Evolutionary conservation across 2,797 vertebrate genomes (phyloP).

Genomic region (Megalops cyprinoides): DNA sequence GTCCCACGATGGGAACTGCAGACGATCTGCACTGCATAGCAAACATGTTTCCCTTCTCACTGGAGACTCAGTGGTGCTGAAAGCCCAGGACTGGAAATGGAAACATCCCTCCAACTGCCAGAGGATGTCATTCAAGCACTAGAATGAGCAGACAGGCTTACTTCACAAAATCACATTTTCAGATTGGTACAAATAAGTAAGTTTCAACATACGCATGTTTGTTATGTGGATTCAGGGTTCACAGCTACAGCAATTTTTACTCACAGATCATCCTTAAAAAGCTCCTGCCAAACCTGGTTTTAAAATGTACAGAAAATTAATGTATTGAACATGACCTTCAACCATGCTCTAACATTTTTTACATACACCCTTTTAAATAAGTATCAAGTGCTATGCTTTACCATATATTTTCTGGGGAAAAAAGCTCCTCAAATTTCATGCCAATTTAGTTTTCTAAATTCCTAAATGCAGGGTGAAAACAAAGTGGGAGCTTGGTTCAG

Average conservation of each 20-base stretch:
- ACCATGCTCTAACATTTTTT: too few relatives aligned
- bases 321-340: too few relatives aligned
- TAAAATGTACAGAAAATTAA: too few relatives aligned
- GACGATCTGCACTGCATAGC: constrained; percentile 17
- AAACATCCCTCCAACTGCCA: constrained; percentile 26
- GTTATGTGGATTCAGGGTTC: neutral
- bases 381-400: too few relatives aligned
- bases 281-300: too few relatives aligned
- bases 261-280: too few relatives aligned
- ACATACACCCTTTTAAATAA: too few relatives aligned
- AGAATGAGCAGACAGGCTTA: neutral
- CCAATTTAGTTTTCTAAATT: too few relatives aligned
- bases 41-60: constrained; percentile 17
- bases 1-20: constrained; percentile 11
- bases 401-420: too few relatives aligned
- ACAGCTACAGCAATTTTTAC: neutral
- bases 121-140: constrained; percentile 25
- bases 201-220: neutral
- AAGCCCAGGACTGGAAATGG: constrained; percentile 18
- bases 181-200: neutral
- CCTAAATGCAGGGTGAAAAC: too few relatives aligned
- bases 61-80: neutral
- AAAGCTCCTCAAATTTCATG: neutral
- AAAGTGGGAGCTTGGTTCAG: too few relatives aligned
- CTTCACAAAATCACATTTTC: neutral